Percentiles rank a stretch among this genome's conserved stretches.
These are phyloP conservation scores for Genyomyrus donnyi DNA, from an alignment of 2,113 vertebrate species.

Conservation along the genomic window DNA sequence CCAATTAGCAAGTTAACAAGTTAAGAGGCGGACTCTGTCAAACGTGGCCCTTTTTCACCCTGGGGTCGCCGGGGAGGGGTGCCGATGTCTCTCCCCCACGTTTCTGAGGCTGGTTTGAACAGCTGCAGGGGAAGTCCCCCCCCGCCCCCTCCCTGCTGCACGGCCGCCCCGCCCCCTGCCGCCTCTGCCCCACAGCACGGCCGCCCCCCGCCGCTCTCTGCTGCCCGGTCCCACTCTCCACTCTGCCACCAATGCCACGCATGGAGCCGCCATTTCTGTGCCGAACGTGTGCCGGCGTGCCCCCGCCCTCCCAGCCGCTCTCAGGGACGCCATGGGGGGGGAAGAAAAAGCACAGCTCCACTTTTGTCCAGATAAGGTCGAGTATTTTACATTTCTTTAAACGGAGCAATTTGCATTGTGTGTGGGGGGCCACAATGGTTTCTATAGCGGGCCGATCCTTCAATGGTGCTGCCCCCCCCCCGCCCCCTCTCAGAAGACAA, in stretches of 20 bases:
- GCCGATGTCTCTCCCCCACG: constrained; percentile 17
- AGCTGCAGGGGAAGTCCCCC: constrained; percentile 25
- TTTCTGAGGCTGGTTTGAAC: constrained; percentile 5
- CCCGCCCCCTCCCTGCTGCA: not conserved
- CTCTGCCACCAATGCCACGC: not conserved
- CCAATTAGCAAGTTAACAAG: constrained; percentile 51
- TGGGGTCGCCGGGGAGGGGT: constrained; percentile 32
- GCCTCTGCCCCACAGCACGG: too few relatives aligned
- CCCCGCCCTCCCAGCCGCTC: not conserved
- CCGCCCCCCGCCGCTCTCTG: not conserved
- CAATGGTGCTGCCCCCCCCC: constrained; percentile 40
- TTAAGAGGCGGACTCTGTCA: constrained; percentile 53
- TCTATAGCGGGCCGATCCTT: constrained; percentile 50
- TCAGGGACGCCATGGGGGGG: not conserved
- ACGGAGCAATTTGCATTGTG: constrained; percentile 40
- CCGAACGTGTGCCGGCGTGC: not conserved
- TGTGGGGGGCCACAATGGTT: constrained; percentile 36
- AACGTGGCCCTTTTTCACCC: constrained; percentile 47
- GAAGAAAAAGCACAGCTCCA: not conserved
- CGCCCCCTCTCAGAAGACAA: constrained; percentile 50
- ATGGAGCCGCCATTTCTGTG: not conserved
- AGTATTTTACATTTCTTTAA: constrained; percentile 41
- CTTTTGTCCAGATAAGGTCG: constrained; percentile 24
- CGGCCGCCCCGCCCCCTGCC: not conserved
- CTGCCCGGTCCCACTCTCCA: not conserved